Evolutionary conservation across 2,797 vertebrate genomes (phyloP), one percentile per base, ranked within the genome.

Genomic region (Chloroceryle amazona): DNA sequence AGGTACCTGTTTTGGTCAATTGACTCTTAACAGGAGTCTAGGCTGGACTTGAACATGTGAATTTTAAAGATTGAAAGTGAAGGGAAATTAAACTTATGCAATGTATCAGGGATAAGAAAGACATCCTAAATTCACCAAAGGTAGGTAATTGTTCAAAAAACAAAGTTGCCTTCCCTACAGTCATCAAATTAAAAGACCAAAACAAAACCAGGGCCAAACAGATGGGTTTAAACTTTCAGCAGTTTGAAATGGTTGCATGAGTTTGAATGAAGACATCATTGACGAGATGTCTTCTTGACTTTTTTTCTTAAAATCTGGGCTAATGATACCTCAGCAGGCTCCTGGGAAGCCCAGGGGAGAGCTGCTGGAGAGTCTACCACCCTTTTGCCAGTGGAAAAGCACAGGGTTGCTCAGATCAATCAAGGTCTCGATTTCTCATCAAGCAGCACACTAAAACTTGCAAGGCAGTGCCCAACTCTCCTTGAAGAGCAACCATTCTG

Each of bases 241-340:
- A 66, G 26, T 65, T 86, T 70, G 33, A 86, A 91, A 84, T 31
- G 4, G 23, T 21, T 86, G n/a, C 21, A 25, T 9, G 17, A 41
- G 14, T 33, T 39, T 68, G 42, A 88, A 73, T 35, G 28, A 96
- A 84, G 62, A 20, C 10, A 42, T 35, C 37, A 26, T 12, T 17
- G 39, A 63, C 0, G 0, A 85, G 35, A 37, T 23, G 5, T 51
- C 10, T 37, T 39, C 0, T 1, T 39, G 14, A 33, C 2, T 4
- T 67, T 70, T 81, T 81, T 63, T 25, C 13, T 57, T 63, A 39
- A 82, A 81, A 86, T 80, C 17, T 60, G 39, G 8, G 22, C 82
- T 91, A 70, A 80, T 63, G 66, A 54, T 41, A 74, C 31, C 26
- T 65, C 49, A 29, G 3, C 2, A 37, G 46, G 20, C 35, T 88